phyloP scores from a whole-genome alignment of 2,113 vertebrate species.

The Picathartes gymnocephalus region DNA sequence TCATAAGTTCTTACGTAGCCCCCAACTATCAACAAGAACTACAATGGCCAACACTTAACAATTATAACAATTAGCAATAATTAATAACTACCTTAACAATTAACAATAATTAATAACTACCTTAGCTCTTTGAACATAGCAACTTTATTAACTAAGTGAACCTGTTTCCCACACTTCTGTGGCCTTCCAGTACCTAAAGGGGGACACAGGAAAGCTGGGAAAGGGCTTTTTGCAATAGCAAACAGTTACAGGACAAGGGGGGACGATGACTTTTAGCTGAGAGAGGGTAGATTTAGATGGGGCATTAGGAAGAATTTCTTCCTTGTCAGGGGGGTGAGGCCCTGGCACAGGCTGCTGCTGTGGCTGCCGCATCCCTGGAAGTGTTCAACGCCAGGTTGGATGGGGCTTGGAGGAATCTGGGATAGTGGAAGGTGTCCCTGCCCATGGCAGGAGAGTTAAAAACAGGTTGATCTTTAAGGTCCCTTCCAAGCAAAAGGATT shows the following conservation, averaged over 20 bases:
- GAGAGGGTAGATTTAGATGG: not conserved
- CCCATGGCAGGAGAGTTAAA: not conserved
- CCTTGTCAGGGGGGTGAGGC: not conserved
- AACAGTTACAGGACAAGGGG: not conserved
- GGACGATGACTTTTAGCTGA: accelerated
- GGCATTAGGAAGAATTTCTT: not conserved
- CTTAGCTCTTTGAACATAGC: too few relatives aligned
- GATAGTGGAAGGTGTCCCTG: not conserved
- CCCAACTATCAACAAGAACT: too few relatives aligned
- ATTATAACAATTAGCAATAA: too few relatives aligned
- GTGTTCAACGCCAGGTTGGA: accelerated
- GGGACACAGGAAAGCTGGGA: not conserved
- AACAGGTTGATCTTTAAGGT: not conserved
- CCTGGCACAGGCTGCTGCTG: not conserved
- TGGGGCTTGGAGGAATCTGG: not conserved
- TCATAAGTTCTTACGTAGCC: too few relatives aligned
- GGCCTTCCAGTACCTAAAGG: not conserved
- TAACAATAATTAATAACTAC: too few relatives aligned
- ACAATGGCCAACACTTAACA: too few relatives aligned
- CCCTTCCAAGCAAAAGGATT: not conserved
- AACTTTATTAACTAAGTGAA: too few relatives aligned
- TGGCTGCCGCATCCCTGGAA: not conserved
- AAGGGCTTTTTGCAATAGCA: not conserved
- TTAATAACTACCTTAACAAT: too few relatives aligned
- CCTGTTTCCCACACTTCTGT: too few relatives aligned